Conservation (phyloP, 2,888 invertebrate species). For the Trichacis sp. region DNA sequence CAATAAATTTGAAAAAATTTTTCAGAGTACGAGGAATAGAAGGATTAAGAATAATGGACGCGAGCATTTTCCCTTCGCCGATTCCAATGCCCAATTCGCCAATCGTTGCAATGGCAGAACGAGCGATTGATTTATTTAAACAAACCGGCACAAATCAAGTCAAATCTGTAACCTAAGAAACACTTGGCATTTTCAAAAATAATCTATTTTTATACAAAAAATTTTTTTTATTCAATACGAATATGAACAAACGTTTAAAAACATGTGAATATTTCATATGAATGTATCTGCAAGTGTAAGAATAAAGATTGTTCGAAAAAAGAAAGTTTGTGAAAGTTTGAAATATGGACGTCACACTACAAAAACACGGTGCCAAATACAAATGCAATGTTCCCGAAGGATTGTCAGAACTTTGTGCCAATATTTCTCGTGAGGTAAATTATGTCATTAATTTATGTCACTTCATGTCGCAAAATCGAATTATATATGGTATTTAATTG, state of each 20-base stretch:
- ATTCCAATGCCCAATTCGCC: slow-evolving; percentile 82
- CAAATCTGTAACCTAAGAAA: too few relatives aligned
- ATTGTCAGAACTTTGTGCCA: slow-evolving; percentile 77
- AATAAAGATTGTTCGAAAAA: too few relatives aligned
- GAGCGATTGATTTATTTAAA: slow-evolving; percentile 71
- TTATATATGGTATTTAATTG: too few relatives aligned
- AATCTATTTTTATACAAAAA: too few relatives aligned
- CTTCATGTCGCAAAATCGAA: too few relatives aligned
- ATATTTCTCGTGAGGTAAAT: slow-evolving; percentile 81
- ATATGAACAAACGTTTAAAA: too few relatives aligned
- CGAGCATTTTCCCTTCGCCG: slow-evolving; percentile 83
- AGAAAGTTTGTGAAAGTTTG: too few relatives aligned
- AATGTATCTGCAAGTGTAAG: background rate
- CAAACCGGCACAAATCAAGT: background rate
- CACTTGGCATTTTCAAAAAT: too few relatives aligned
- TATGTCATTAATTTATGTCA: too few relatives aligned
- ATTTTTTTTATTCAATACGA: too few relatives aligned
- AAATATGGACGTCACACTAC: slow-evolving; percentile 50
- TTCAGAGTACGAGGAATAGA: slow-evolving; percentile 76
- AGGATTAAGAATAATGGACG: slow-evolving; percentile 81
- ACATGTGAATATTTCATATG: background rate
- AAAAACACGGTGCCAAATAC: slow-evolving; percentile 68
- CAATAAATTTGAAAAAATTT: too few relatives aligned
- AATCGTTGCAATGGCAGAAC: slow-evolving; percentile 76
- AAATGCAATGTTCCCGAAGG: slow-evolving; percentile 76